Percentiles rank a stretch among this genome's conserved stretches.
Evolutionary conservation across 2,797 vertebrate species (phyloP).

Genomic region (Microcaecilia unicolor): DNA sequence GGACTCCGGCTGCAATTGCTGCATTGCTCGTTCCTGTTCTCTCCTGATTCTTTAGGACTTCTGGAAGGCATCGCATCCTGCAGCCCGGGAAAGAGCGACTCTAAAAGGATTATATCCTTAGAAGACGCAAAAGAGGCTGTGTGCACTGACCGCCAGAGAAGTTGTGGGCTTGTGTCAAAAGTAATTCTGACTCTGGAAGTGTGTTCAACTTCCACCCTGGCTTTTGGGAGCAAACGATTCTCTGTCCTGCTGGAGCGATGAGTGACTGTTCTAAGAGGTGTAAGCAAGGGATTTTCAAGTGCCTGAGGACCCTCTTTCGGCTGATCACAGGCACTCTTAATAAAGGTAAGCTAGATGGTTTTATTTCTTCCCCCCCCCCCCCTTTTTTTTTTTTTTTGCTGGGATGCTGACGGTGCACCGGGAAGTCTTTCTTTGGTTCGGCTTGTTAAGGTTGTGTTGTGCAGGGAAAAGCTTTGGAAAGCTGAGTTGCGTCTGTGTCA

Average conservation of each 20-base stretch:
- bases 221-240: too few species aligned
- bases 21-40: conserved; percentile 17
- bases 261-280: conserved; percentile 75
- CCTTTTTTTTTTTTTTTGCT: neutral
- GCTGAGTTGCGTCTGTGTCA: too few species aligned
- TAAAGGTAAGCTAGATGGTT: conserved; percentile 67
- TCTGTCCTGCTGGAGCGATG: conserved; percentile 58
- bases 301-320: conserved; percentile 71
- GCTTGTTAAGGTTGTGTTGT: too few species aligned
- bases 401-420: neutral
- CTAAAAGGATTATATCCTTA: too few species aligned
- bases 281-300: conserved; percentile 80
- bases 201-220: too few species aligned
- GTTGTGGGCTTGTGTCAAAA: too few species aligned
- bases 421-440: neutral
- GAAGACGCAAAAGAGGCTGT: too few species aligned
- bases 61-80: neutral
- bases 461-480: too few species aligned
- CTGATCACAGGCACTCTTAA: conserved; percentile 79
- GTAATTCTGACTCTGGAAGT: too few species aligned
- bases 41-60: neutral
- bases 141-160: too few species aligned
- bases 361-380: too few species aligned
- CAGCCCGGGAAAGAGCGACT: too few species aligned
- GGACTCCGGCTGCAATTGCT: conserved; percentile 28